Evolutionary conservation across 2,797 vertebrate species (phyloP), one percentile per base, ranked within the genome.

Genomic region (Sternarchorhynchus goeldii): DNA sequence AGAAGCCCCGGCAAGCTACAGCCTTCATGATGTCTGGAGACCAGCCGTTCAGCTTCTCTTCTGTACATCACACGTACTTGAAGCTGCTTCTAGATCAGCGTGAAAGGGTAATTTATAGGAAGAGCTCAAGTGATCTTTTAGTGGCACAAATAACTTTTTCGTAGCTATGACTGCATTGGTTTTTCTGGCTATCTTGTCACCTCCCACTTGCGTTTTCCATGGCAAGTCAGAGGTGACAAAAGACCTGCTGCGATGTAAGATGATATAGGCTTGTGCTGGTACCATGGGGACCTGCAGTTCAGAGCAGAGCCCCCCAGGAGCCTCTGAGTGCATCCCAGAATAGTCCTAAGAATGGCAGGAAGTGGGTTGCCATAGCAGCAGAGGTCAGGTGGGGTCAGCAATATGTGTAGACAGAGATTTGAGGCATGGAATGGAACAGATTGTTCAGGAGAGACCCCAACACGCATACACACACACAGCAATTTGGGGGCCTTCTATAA

Each of bases 321-420:
- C 77, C 39, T 80, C 41, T 18, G 45, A 31, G 36, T 68, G 25
- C 74, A 77, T 79, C 78, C 82, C 59, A 77, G 72, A 83, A 82
- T 79, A 78, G 75, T 75, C 72, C 12, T 34, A 79, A 84, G 82
- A 83, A 87, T 84, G 75, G 67, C 77, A 85, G 84, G 86, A 84
- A 84, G 78, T 77, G 77, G 56, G 50, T 77, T 77, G 62, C 55
- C 70, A 77, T 65, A 76, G 72, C 79, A 60, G 36, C 34, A 67
- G 60, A 73, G 82, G 71, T 85, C 79, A 81, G 64, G 55, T 63
- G 63, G 59, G 85, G 80, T 77, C 81, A 69, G 10, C 31, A 41
- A 73, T 76, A 70, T 77, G 66, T 78, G 72, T 78, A 59, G 59
- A 73, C 72, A 73, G 78, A 77, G 78, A 55, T n/a, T 39, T 55